Evolutionary conservation across 2,797 vertebrate species (phyloP), one percentile per base, ranked within the genome.

Genomic region (Margarornis squamiger): DNA sequence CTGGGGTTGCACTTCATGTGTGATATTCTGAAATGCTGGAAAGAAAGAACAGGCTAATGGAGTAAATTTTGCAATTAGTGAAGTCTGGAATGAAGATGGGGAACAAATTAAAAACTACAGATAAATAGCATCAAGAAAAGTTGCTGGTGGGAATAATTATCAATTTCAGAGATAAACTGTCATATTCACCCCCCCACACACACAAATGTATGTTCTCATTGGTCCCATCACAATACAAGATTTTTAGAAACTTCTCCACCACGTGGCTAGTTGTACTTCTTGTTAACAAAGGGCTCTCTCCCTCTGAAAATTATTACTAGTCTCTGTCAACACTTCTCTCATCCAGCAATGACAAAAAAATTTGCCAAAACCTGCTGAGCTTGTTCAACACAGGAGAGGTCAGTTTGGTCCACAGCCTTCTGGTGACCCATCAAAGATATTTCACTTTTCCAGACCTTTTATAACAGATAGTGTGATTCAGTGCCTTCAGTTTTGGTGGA

Each of bases 1-100:
- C 85, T 86, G 14, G 27, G 24, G 9, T 91, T 92, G 55, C 51
- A 58, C 7, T 46, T 96, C 15, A 23, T 22, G 19, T 84, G 29
- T 84, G 32, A 41, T 65, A 76, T 74, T 62, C 21, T 85, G 72
- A 95, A 85, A 66, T 26, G 21, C 85, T 94, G 48, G 51, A 91
- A 95, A 68, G 73, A 86, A 90, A 81, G 52, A 88, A 66, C 34
- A 93, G 22, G 22, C 89, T 83, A 61, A 86, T 34, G 20, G 1
- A 86, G 52, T 49, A 57, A 43, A 68, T 41, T 54, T 73, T 88
- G 29, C 9, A 45, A 14, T 13, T 61, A 38, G 5, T n/a, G 22
- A 80, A 88, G 23, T 63, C 67, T 46, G 30, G 20, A 92, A 49
- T 7, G 6, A 94, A 71, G 70, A 57, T 3, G 2, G 3, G 5